These are phyloP conservation scores for Merodon equestris DNA, from an alignment of 2,888 invertebrate species.

Conservation along the genomic window DNA sequence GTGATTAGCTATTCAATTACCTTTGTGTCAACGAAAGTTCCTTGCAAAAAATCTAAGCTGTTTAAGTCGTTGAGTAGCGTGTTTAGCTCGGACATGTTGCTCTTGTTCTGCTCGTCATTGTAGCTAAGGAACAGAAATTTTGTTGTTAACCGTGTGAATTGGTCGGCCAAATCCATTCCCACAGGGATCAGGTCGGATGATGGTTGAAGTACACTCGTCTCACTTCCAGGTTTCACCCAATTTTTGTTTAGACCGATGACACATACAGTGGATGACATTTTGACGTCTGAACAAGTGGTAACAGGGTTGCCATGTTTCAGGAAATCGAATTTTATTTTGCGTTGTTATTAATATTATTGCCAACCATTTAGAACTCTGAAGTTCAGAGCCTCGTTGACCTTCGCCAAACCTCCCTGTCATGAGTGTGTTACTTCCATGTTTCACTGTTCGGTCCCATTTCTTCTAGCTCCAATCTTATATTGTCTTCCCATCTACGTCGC, in stretches of 20 bases:
- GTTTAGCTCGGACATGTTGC: slow-evolving; percentile 80
- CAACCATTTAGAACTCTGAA: no score
- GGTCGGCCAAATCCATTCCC: slow-evolving; percentile 65
- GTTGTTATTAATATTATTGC: no score
- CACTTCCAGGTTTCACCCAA: slow-evolving; percentile 16
- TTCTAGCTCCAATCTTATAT: no score
- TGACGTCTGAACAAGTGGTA: no score
- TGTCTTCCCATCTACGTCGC: no score
- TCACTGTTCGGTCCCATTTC: no score
- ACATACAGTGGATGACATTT: slow-evolving; percentile 39
- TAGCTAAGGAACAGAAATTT: slow-evolving; percentile 74
- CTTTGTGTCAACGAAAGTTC: slow-evolving; percentile 68
- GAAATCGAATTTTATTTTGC: no score
- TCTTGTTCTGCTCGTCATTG: slow-evolving; percentile 76
- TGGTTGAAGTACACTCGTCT: neutral
- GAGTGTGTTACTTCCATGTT: no score
- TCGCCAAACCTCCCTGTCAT: no score
- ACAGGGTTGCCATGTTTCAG: no score
- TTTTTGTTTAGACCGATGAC: slow-evolving; percentile 29
- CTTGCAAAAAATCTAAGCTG: slow-evolving; percentile 81
- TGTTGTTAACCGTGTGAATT: slow-evolving; percentile 69
- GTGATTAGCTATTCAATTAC: slow-evolving; percentile 38
- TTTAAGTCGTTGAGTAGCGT: slow-evolving; percentile 83
- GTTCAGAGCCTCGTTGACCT: no score
- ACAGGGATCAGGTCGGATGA: neutral